Evolutionary conservation across 2,888 invertebrate species (phyloP).

Genomic region (Ophion ventricosus): DNA sequence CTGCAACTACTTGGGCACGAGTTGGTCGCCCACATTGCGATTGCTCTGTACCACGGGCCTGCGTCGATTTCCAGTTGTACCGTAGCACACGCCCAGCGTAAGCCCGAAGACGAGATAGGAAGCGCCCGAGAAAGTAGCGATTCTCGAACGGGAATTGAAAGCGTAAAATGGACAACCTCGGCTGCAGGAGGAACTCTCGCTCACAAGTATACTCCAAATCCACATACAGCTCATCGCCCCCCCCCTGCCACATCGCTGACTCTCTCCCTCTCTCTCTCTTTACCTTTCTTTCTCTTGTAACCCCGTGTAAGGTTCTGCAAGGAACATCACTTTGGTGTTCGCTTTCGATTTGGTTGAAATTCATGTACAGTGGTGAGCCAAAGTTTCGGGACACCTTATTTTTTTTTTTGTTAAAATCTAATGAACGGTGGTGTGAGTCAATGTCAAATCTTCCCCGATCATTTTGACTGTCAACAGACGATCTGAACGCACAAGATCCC

Average conservation of each 20-base stretch:
- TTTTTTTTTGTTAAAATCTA: too few relatives aligned
- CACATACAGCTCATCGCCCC: not conserved
- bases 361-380: too few relatives aligned
- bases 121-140: constrained; percentile 39
- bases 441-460: too few relatives aligned
- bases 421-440: too few relatives aligned
- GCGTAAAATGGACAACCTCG: constrained; percentile 52
- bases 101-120: constrained; percentile 30
- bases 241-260: not conserved
- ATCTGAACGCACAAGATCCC: too few relatives aligned
- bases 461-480: too few relatives aligned
- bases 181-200: constrained; percentile 19
- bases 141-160: constrained; percentile 62
- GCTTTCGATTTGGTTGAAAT: too few relatives aligned
- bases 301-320: too few relatives aligned
- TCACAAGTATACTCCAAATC: constrained; percentile 8
- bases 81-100: constrained; percentile 21
- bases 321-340: too few relatives aligned
- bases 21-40: not conserved
- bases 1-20: not conserved
- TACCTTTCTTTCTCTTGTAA: constrained; percentile 9
- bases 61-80: constrained; percentile 37
- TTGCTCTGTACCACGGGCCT: constrained; percentile 12
- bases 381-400: too few relatives aligned
- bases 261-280: not conserved